Conservation (phyloP, 2,797 vertebrate genomes). For the Lithobates sylvaticus region DNA sequence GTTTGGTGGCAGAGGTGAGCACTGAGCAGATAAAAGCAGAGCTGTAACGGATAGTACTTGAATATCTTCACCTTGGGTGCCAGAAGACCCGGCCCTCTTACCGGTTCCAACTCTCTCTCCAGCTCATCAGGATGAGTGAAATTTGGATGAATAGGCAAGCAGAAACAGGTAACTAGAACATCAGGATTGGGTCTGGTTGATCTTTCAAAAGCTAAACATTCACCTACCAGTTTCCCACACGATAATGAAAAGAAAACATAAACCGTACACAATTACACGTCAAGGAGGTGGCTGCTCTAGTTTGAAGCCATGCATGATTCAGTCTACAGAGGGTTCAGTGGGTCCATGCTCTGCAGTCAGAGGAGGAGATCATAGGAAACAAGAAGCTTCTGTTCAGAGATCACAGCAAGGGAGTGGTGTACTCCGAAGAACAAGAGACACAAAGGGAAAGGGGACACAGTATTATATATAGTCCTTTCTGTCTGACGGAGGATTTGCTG, state of each 20-base stretch:
- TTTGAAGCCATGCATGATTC: neutral
- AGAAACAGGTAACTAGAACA: too few species aligned
- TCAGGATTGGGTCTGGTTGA: too few species aligned
- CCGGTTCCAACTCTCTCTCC: too few species aligned
- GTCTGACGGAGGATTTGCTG: conserved; percentile 9
- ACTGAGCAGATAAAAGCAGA: too few species aligned
- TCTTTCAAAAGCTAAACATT: neutral
- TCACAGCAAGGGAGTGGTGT: neutral
- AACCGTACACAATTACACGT: neutral
- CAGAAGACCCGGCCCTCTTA: too few species aligned
- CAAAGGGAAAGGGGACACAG: neutral
- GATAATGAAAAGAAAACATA: neutral
- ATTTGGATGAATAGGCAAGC: too few species aligned
- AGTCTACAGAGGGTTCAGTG: neutral
- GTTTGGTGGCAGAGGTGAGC: too few species aligned
- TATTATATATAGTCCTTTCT: neutral
- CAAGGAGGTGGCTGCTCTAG: neutral
- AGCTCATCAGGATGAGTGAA: too few species aligned
- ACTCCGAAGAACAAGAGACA: neutral
- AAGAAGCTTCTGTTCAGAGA: neutral
- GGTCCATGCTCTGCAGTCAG: neutral
- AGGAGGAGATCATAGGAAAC: neutral
- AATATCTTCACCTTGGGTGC: too few species aligned
- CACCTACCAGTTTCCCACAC: neutral
- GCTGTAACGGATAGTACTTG: too few species aligned